Evolutionary conservation across 2,113 vertebrate genomes (phyloP), one percentile per base, ranked within the genome.

Genomic region (Nanorana parkeri): DNA sequence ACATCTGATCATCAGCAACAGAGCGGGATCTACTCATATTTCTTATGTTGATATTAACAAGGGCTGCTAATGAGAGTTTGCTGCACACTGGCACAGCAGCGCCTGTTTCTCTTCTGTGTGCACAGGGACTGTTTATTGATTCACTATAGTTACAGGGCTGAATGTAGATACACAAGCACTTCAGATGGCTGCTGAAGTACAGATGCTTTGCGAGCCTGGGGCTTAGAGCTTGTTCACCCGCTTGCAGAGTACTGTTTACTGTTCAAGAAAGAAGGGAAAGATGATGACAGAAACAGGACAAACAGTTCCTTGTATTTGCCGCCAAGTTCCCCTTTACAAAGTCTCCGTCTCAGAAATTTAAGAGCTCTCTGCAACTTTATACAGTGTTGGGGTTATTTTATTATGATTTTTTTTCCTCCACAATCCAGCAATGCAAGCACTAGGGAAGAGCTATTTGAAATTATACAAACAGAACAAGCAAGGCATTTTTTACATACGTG

Each of bases 211-310:
- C 29, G 21, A 32, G 66, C 24, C 51, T 26, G 20, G 17, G 29
- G 29, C 32, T 58, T 60, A 51, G 32, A 28, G 51, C n/a, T 1
- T 23, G 21, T 17, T 68, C 29, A 68, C 24, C 20, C 7, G 15
- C 21, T 55, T 17, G 52, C 64, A 78, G 56, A 20, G 29, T 55
- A 78, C 63, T 67, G 63, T 67, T 78, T 78, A 78, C 76, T 55
- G 47, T 67, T 67, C 63, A 78, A 17, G 19, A 61, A 60, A 76
- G 20, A 28, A 47, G 61, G 56, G 73, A 56, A 74, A 76, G 56
- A 63, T 76, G 56, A 61, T 76, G 73, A 76, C 56, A 67, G 76
- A 67, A 66, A 52, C 36, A 77, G 61, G 28, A 77, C 61, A 77
- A 65, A 65, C 64, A 67, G 64, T 66, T 20, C 63, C 76, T 78